Base-by-base conservation (phyloP, 1,140 invertebrate genomes). In the Aphelenchoides besseyi region DNA sequence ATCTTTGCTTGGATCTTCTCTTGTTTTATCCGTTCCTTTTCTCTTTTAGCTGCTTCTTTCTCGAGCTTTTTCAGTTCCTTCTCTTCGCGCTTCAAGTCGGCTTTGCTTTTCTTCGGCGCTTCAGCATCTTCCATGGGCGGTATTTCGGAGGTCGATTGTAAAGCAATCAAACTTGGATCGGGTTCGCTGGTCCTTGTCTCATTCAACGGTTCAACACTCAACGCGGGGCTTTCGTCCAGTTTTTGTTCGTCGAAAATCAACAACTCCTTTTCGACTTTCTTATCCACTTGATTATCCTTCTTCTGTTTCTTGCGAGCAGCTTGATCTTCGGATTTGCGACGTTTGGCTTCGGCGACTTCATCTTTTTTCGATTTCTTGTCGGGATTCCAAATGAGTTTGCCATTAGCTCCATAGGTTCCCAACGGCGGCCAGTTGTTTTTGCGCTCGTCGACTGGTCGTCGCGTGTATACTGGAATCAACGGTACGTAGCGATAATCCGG, bases 311-410 rank as follows among this genome's bases (percentile, higher is more conserved):
- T 8, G 18, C 5, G 12, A 23, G 32, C 48, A 8, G 12, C 62
- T 59, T 64, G 53, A 1, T 16, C 1, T 30, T 32, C 12, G 16
- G 16, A 12, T 30, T 66, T 66, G n/a, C 36, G 2, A 23, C n/a
- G 0, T 18, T 29, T 33, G 12, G n/a, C 23, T 41, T 2, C 26
- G 16, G 16, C 26, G 16, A 33, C 36, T 16, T 29, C 32, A 16
- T 32, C 16, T 32, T 66, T 66, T 2, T n/a, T 29, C 12, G 30
- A 16, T 1, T 66, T 66, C 36, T 53, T 28, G 26, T 66, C 63
- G n/a, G 63, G 63, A 66, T 66, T 26, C 63, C 63, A 66, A 37
- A 66, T 35, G 12, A 66, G 30, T 30, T 66, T 66, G 2, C 36
- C n/a, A 33, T 66, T 66, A 29, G 59, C 16, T 23, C 32, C 63